phyloP scores from a whole-genome alignment of 2,888 invertebrate genomes.

The Euplagia quadripunctaria region DNA sequence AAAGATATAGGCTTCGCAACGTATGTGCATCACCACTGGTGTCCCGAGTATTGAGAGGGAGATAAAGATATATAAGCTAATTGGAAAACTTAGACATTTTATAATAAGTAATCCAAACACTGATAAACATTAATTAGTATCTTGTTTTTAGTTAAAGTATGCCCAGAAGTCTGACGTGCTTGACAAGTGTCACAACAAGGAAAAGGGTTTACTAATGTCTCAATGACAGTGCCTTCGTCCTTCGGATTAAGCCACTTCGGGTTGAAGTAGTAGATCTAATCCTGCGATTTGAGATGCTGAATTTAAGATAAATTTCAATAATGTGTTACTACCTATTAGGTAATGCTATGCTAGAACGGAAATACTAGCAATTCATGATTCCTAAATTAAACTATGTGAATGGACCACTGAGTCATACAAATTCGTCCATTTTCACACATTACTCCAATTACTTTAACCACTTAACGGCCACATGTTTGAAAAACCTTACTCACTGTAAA shows the following conservation, averaged over 20 bases:
- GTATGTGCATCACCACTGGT: too few species aligned
- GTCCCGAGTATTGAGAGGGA: too few species aligned
- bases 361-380: background rate
- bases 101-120: too few species aligned
- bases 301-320: background rate
- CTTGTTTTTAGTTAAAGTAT: too few species aligned
- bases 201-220: too few species aligned
- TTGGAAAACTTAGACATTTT: too few species aligned
- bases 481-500: background rate
- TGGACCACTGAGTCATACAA: slow-evolving; percentile 3
- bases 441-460: slow-evolving; percentile 1
- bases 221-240: background rate
- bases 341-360: background rate
- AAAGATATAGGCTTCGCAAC: too few species aligned
- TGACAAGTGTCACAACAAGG: too few species aligned
- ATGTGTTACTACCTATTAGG: background rate
- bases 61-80: too few species aligned
- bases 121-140: too few species aligned
- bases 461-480: background rate
- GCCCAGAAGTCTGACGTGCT: too few species aligned
- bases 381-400: background rate
- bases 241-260: background rate
- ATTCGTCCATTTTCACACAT: slow-evolving; percentile 1
- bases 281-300: background rate
- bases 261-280: background rate